Conservation (phyloP, 2,113 vertebrate genomes). For the Bothrops jararaca region DNA sequence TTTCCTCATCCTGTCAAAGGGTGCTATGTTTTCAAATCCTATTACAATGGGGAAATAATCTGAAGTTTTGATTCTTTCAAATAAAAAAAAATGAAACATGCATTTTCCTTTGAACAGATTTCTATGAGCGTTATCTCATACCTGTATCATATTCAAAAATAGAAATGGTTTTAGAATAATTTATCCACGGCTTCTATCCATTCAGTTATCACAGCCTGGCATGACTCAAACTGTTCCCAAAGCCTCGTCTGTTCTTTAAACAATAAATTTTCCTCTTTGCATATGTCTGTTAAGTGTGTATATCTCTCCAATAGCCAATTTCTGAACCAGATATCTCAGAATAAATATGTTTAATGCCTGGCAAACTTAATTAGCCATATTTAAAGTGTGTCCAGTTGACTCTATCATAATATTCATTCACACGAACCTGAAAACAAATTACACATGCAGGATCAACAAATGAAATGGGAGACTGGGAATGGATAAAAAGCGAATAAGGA, state of each 20-base stretch:
- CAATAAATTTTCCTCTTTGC: neutral
- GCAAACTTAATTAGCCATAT: neutral
- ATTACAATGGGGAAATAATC: slow-evolving; percentile 5
- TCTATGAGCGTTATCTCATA: neutral
- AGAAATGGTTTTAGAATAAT: neutral
- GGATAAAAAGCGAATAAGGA: neutral
- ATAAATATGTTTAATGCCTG: neutral
- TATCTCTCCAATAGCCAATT: neutral
- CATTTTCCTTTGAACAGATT: neutral
- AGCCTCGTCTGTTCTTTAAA: neutral
- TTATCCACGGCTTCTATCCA: neutral
- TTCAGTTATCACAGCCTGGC: neutral
- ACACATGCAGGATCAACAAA: neutral
- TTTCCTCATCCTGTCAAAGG: neutral
- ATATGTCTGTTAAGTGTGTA: neutral
- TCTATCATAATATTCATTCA: neutral
- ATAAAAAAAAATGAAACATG: neutral
- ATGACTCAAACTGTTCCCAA: neutral
- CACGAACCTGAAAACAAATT: neutral
- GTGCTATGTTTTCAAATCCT: slow-evolving; percentile 26
- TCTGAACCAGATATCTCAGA: neutral
- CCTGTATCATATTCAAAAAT: neutral
- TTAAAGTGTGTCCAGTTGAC: neutral
- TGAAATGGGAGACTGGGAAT: no score
- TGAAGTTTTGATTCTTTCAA: slow-evolving; percentile 27